Evolutionary conservation across 2,797 vertebrate species (phyloP).

Genomic region (Notolabrus celidotus): DNA sequence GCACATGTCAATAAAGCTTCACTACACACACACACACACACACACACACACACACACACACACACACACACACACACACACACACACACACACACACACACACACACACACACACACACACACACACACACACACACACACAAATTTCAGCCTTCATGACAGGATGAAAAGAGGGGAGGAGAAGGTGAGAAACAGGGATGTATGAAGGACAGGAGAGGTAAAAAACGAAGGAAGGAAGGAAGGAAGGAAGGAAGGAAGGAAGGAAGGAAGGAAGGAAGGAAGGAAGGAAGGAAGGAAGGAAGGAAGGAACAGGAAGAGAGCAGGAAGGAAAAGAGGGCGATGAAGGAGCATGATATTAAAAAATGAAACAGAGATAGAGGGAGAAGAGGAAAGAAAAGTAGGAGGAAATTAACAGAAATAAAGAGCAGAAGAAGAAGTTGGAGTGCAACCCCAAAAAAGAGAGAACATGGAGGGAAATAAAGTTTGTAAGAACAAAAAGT

Average conservation of each 20-base stretch:
- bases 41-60: neutral
- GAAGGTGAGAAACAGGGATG: neutral
- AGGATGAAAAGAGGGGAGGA: neutral
- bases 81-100: too few relatives aligned
- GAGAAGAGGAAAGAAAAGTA: neutral
- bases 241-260: neutral
- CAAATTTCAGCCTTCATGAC: too few relatives aligned
- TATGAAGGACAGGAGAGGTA: neutral
- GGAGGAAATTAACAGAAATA: neutral
- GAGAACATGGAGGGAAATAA: neutral
- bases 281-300: neutral
- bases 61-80: too few relatives aligned
- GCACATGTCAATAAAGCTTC: slow-evolving; percentile 43
- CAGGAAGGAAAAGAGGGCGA: neutral
- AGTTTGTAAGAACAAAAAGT: neutral
- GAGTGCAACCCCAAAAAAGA: neutral
- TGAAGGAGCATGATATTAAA: neutral
- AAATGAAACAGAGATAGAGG: too few relatives aligned
- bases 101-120: too few relatives aligned
- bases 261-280: neutral
- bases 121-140: too few relatives aligned
- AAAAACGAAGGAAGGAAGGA: neutral
- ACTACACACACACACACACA: slow-evolving; percentile 19
- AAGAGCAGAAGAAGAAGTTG: neutral
- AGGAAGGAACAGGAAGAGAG: neutral